Conservation (phyloP, 2,888 invertebrate genomes). For the Sepiola atlantica region DNA sequence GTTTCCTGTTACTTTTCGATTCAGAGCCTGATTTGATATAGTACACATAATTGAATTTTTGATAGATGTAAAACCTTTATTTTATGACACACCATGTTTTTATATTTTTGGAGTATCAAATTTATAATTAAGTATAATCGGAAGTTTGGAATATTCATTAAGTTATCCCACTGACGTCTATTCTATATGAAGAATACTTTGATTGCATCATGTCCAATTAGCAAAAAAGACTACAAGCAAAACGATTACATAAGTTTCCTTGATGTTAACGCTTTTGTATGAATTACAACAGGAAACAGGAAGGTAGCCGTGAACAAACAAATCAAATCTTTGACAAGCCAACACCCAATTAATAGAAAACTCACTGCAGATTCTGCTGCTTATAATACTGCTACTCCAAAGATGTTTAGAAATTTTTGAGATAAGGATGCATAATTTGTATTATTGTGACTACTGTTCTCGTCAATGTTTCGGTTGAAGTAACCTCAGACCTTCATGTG, state of each 20-base stretch:
- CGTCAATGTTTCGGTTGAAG: no score
- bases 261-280: background rate
- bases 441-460: no score
- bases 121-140: background rate
- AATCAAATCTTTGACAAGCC: background rate
- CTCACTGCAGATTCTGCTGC: background rate
- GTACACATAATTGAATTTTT: no score
- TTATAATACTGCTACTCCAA: no score
- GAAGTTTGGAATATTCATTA: constrained; percentile 1
- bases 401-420: no score
- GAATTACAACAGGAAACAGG: background rate
- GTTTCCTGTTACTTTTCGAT: no score
- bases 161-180: background rate
- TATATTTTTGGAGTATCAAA: background rate
- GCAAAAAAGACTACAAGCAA: background rate
- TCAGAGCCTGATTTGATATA: no score
- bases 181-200: background rate
- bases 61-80: background rate
- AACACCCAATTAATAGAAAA: background rate
- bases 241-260: background rate
- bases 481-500: no score
- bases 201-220: background rate
- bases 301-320: background rate
- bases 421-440: no score
- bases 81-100: background rate